phyloP scores from a whole-genome alignment of 2,888 invertebrate genomes.

The Drosophila helvetica region DNA sequence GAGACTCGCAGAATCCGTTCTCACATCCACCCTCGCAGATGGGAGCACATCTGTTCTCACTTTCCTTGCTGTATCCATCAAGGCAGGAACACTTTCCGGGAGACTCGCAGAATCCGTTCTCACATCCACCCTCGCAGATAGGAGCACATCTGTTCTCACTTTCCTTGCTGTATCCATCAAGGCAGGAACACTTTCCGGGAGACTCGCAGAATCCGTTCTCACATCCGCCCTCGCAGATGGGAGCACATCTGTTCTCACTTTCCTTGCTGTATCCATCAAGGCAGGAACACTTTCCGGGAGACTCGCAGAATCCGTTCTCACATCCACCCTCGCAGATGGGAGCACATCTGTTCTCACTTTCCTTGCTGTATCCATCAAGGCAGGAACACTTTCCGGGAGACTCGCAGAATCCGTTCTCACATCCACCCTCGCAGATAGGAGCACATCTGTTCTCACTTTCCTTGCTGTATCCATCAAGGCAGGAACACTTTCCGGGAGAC shows the following conservation, averaged over 20 bases:
- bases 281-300: slow-evolving; percentile 30
- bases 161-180: slow-evolving; percentile 5
- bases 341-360: neutral
- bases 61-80: slow-evolving; percentile 13
- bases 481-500: slow-evolving; percentile 33
- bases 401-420: slow-evolving; percentile 39
- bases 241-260: slow-evolving; percentile 16
- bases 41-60: neutral
- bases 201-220: slow-evolving; percentile 32
- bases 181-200: slow-evolving; percentile 32
- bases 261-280: slow-evolving; percentile 12
- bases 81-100: slow-evolving; percentile 28
- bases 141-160: slow-evolving; percentile 25
- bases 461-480: slow-evolving; percentile 1
- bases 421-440: slow-evolving; percentile 14
- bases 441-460: slow-evolving; percentile 12
- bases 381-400: slow-evolving; percentile 36
- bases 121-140: slow-evolving; percentile 17
- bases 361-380: neutral
- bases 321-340: slow-evolving; percentile 23
- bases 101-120: slow-evolving; percentile 25
- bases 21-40: slow-evolving; percentile 46
- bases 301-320: slow-evolving; percentile 38
- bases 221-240: slow-evolving; percentile 27
- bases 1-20: slow-evolving; percentile 72